Evolutionary conservation across 2,113 vertebrate genomes (phyloP).

Genomic region (Nettapus auritus): DNA sequence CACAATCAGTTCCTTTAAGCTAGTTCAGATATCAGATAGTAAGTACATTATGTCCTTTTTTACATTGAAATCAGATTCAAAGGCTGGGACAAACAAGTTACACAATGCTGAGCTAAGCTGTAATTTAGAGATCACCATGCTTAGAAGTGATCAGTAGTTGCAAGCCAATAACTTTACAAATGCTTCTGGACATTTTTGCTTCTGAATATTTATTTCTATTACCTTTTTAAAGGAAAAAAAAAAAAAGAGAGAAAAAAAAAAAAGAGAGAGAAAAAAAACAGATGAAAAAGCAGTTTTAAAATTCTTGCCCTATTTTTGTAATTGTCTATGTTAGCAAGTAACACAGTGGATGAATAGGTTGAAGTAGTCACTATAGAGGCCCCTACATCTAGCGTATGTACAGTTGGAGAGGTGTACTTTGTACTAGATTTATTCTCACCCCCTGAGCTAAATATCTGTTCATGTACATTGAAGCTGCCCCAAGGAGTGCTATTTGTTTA

Average conservation of each 20-base stretch:
- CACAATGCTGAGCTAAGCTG: not conserved
- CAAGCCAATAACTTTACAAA: not conserved
- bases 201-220: not conserved
- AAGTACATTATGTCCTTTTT: not conserved
- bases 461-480: not conserved
- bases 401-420: not conserved
- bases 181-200: not conserved
- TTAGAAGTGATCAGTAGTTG: not conserved
- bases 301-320: not conserved
- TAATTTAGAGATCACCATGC: not conserved
- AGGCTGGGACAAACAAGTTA: not conserved
- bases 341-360: not conserved
- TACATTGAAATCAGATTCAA: not conserved
- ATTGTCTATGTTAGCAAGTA: not conserved
- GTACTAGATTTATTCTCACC: not conserved
- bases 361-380: not conserved
- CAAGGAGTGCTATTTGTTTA: not conserved
- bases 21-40: not conserved
- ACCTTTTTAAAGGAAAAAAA: not conserved
- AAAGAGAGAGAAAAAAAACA: not conserved
- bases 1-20: not conserved
- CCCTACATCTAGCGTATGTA: accelerated
- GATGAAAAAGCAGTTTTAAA: not conserved
- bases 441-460: not conserved
- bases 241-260: not conserved